Base-by-base conservation (phyloP, 2,888 invertebrate species). In the Sphecodes monilicornis region DNA sequence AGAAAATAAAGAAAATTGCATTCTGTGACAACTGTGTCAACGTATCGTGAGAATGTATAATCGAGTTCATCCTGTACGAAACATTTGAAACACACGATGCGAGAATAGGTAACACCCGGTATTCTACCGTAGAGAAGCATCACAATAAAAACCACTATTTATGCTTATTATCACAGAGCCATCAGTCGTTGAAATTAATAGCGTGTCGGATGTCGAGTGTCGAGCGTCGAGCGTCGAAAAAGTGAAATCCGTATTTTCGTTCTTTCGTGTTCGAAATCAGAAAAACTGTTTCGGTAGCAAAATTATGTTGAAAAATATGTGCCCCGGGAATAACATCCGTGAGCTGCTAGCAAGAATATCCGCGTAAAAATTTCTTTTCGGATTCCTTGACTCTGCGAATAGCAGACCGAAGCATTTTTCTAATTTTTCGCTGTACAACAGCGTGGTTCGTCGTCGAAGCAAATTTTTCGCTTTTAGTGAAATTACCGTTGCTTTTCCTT, bases 141-240 rank as follows among this genome's bases (percentile, higher is more conserved):
- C 22, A n/a, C 10, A 50, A n/a, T 46, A 71, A 72, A 68, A 32
- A 43, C 66, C 50, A 50, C 43, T 57, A 43, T 84, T 89, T 87
- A 78, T 80, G 78, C 81, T 81, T 78, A 88, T 88, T 88, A 90
- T 90, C 85, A 86, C 89, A 89, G 86, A 90, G 86, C 83, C 76
- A 36, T 82, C 68, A 73, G 78, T 82, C 81, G 22, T 41, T 18
- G 43, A 60, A 84, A 73, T 78, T 50, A 76, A 80, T 39, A 64
- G 26, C 43, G n/a, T 32, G 29, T 41, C 41, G 13, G 11, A 11
- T 41, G 41, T 64, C 69, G 50, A 66, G 36, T 36, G 36, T 36
- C 36, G 4, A 36, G 22, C 22, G 29, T 41, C 41, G 1, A 41
- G 41, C n/a, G 54, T 66, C 70, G 54, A 64, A 46, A 46, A 36